Conservation (phyloP, 2,888 invertebrate species). For the Morpho helenor region DNA sequence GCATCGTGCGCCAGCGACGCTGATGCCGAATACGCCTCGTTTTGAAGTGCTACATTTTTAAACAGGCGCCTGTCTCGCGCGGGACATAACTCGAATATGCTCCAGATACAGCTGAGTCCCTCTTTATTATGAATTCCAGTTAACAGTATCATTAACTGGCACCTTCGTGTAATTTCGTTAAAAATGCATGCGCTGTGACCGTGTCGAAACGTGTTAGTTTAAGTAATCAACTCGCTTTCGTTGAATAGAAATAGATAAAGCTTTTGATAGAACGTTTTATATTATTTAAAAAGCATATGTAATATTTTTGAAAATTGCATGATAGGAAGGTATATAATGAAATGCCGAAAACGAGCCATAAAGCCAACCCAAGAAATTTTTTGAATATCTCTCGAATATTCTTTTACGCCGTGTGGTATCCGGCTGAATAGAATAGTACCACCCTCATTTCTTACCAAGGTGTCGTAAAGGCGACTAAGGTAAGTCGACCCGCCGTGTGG, state of each 20-base stretch:
- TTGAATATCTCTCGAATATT: too few species aligned
- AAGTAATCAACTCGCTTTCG: slow-evolving; percentile 20
- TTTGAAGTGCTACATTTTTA: slow-evolving; percentile 76
- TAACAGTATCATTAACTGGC: slow-evolving; percentile 76
- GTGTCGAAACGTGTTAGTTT: slow-evolving; percentile 21
- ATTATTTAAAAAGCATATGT: too few species aligned
- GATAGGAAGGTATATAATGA: too few species aligned
- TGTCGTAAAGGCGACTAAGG: too few species aligned
- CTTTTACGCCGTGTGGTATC: too few species aligned
- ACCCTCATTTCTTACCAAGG: too few species aligned
- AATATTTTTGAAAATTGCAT: too few species aligned
- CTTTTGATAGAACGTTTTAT: too few species aligned
- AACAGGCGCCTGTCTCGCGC: slow-evolving; percentile 71
- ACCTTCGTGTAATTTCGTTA: slow-evolving; percentile 67
- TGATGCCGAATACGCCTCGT: slow-evolving; percentile 65
- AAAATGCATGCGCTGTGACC: slow-evolving; percentile 51
- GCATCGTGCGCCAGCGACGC: slow-evolving; percentile 68
- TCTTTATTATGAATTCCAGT: slow-evolving; percentile 74
- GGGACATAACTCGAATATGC: slow-evolving; percentile 74
- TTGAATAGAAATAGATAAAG: background rate
- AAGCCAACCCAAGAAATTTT: too few species aligned
- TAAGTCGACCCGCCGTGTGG: too few species aligned
- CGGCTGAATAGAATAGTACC: too few species aligned
- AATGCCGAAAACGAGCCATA: too few species aligned
- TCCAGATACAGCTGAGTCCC: slow-evolving; percentile 69